Conservation (phyloP, 2,888 invertebrate species). For the Hirtodrosophila alboralis region DNA sequence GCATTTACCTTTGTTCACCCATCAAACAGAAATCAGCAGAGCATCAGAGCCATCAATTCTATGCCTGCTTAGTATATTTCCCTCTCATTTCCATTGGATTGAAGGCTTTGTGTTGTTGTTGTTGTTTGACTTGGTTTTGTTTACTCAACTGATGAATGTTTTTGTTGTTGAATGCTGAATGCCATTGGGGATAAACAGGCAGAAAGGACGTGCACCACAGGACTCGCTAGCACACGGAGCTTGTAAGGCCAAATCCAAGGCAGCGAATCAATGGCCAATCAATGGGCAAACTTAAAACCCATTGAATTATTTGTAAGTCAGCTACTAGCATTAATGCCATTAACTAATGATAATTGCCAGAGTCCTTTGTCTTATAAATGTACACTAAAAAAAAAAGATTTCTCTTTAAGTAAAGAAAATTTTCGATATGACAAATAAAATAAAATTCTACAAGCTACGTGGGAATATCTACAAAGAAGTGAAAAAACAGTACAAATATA, state of each 20-base stretch:
- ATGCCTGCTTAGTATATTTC: too few species aligned
- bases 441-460: too few species aligned
- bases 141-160: neutral
- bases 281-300: conserved; percentile 11
- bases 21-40: too few species aligned
- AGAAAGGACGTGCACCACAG: conserved; percentile 5
- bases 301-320: conserved; percentile 25
- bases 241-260: neutral
- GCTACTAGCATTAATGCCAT: neutral
- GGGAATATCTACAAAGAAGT: too few species aligned
- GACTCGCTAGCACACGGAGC: neutral
- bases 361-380: too few species aligned
- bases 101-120: neutral
- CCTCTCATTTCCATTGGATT: neutral
- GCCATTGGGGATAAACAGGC: conserved; percentile 12
- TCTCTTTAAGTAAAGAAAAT: too few species aligned
- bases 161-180: neutral
- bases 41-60: neutral
- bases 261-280: conserved; percentile 27
- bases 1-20: conserved; percentile 3
- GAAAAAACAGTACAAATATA: too few species aligned
- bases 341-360: conserved; percentile 7
- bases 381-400: too few species aligned
- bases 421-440: too few species aligned
- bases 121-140: neutral